Evolutionary conservation across 2,113 vertebrate genomes (phyloP), one percentile per base, ranked within the genome.

Genomic region (Melanocharis versteri): DNA sequence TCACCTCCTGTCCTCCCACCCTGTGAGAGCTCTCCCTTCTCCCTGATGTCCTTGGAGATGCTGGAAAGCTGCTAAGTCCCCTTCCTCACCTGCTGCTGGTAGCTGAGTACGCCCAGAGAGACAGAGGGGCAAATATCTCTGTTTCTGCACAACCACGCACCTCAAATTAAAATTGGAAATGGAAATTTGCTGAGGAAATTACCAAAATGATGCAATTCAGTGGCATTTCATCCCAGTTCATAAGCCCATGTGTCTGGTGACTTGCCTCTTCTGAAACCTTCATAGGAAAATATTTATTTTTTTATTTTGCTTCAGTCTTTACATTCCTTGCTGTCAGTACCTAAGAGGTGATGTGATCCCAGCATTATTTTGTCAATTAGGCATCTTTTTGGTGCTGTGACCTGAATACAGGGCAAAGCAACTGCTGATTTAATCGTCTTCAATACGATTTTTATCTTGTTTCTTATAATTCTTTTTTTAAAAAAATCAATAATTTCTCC

Each of bases 191-290:
- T 28, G 3, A 89, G 53, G 66, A 75, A 64, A 8, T 75, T 58
- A 13, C 28, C 21, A 60, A 58, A 69, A 89, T n/a, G 15, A 54
- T 56, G 48, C 20, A 53, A 5, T 47, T 60, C 2, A 3, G 37
- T 72, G 54, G 28, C 22, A 28, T 72, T 69, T 51, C 5, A 8
- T 47, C 51, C 61, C 44, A 15, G 11, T 8, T 86, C 39, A 21
- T 47, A 33, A 62, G 14, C 40, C 39, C 21, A 2, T 0, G 0
- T 23, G 4, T 20, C 48, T 66, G 35, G 18, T 45, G 15, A 50
- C 27, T 77, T 15, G 1, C 2, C 3, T 72, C 13, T 45, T 82
- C 45, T 51, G 30, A 40, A 75, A 45, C 20, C 51, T 57, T 4
- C 17, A 15, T 40, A 11, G 37, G 40, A 87, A 89, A 71, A n/a